These are phyloP conservation scores for Heliconius hermathena DNA, from an alignment of 1,140 invertebrate species.

Conservation along the genomic window DNA sequence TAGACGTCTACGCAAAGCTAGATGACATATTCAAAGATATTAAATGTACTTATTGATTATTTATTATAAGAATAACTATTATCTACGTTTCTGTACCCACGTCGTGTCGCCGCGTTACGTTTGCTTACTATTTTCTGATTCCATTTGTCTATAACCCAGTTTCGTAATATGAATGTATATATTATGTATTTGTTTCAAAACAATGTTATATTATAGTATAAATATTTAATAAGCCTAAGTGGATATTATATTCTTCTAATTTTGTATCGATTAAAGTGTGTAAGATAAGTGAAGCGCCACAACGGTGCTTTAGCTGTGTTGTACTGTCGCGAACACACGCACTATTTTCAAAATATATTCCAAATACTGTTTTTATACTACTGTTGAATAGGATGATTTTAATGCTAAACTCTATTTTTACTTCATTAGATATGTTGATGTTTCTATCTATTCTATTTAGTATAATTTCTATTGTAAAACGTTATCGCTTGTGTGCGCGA, in stretches of 20 bases:
- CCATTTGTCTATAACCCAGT: conserved; percentile 30
- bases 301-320: conserved; percentile 11
- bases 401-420: conserved; percentile 8
- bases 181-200: conserved; percentile 74
- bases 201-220: conserved; percentile 70
- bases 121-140: conserved; percentile 33
- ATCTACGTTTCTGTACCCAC: conserved; percentile 30
- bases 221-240: conserved; percentile 79
- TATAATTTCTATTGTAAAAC: not conserved
- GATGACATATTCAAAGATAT: conserved; percentile 19
- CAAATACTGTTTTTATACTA: conserved; percentile 9
- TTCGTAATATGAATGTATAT: conserved; percentile 53
- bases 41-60: not conserved
- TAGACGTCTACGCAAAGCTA: conserved; percentile 24
- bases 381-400: conserved; percentile 4
- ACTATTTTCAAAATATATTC: conserved; percentile 11
- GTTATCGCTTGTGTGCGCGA: conserved; percentile 10
- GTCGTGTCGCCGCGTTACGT: conserved; percentile 28
- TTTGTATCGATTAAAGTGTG: conserved; percentile 69
- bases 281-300: conserved; percentile 35
- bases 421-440: conserved; percentile 2
- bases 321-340: conserved; percentile 17
- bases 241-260: conserved; percentile 81
- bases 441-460: conserved; percentile 4
- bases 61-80: conserved; percentile 23